A percentile compares a stretch with the other conserved stretches of the same genome.
Conservation (phyloP, 2,113 vertebrate species). For the Melanocharis versteri region DNA sequence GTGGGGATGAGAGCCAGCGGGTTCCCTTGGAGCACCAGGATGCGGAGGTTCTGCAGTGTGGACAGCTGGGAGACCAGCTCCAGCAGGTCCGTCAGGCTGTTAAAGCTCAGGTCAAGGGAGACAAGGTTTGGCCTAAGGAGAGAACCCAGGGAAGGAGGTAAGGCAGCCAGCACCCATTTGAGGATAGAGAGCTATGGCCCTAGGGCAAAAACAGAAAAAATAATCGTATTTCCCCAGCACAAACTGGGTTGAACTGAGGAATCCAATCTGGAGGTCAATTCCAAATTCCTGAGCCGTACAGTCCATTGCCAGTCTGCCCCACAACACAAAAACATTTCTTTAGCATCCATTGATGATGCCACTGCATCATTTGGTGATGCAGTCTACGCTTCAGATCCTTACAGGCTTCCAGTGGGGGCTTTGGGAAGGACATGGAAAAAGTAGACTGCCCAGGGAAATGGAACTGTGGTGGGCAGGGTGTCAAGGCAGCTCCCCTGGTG, state of each 20-base stretch:
- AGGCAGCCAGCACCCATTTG: not conserved
- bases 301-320: not conserved
- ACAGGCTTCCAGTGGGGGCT: not conserved
- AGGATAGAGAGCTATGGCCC: not conserved
- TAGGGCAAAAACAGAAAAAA: not conserved
- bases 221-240: not conserved
- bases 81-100: slow-evolving; percentile 74
- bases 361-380: not conserved
- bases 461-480: not conserved
- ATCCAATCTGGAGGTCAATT: not conserved
- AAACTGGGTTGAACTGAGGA: not conserved
- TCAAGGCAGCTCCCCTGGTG: not conserved
- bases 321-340: not conserved
- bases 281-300: not conserved
- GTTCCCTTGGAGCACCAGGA: slow-evolving; percentile 83
- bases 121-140: slow-evolving; percentile 81
- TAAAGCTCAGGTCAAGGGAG: slow-evolving; percentile 87
- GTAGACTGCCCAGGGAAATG: not conserved
- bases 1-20: slow-evolving; percentile 76
- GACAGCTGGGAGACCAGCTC: slow-evolving; percentile 64
- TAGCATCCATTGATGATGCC: not conserved
- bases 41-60: slow-evolving; percentile 68
- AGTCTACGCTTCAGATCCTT: not conserved
- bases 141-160: not conserved
- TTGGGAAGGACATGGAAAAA: not conserved